Percentiles rank a stretch among this genome's conserved stretches.
Conservation (phyloP, 2,888 invertebrate species). For the Hirtodrosophila alboralis region DNA sequence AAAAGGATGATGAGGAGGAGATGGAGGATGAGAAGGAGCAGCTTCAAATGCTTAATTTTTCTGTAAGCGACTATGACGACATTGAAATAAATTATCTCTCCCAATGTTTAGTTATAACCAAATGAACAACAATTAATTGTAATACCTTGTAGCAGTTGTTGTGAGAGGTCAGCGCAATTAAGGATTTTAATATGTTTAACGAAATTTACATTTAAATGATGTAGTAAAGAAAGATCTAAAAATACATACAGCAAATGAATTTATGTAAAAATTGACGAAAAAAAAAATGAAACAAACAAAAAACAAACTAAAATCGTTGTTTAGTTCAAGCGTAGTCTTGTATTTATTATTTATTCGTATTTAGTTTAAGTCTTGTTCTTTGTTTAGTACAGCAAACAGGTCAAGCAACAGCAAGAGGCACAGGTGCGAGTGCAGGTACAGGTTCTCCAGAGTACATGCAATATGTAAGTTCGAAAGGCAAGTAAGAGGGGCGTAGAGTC, state of each 20-base stretch:
- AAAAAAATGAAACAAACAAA: slow-evolving; percentile 31
- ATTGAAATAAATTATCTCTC: slow-evolving; percentile 43
- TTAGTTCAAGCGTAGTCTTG: slow-evolving; percentile 51
- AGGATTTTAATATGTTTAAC: slow-evolving; percentile 64
- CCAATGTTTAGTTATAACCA: slow-evolving; percentile 68
- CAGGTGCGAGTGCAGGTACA: slow-evolving; percentile 33
- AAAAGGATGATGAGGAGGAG: slow-evolving; percentile 3
- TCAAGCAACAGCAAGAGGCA: slow-evolving; percentile 29
- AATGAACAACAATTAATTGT: slow-evolving; percentile 57
- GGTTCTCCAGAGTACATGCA: slow-evolving; percentile 33
- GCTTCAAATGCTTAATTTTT: slow-evolving; percentile 44
- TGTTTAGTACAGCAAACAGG: slow-evolving; percentile 39
- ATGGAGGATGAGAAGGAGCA: slow-evolving; percentile 17
- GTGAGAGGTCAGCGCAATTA: slow-evolving; percentile 62
- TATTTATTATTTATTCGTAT: slow-evolving; percentile 36
- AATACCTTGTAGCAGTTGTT: slow-evolving; percentile 68
- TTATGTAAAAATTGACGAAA: slow-evolving; percentile 60
- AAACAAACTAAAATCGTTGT: slow-evolving; percentile 35
- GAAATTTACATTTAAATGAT: slow-evolving; percentile 66
- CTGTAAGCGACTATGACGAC: slow-evolving; percentile 46
- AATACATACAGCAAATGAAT: slow-evolving; percentile 51
- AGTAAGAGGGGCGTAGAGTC: slow-evolving; percentile 52
- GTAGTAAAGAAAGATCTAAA: slow-evolving; percentile 71
- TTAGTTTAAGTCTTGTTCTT: slow-evolving; percentile 43
- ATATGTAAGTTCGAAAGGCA: slow-evolving; percentile 47